phyloP scores from a whole-genome alignment of 1,140 invertebrate genomes.

The Cheumatopsyche charites region DNA sequence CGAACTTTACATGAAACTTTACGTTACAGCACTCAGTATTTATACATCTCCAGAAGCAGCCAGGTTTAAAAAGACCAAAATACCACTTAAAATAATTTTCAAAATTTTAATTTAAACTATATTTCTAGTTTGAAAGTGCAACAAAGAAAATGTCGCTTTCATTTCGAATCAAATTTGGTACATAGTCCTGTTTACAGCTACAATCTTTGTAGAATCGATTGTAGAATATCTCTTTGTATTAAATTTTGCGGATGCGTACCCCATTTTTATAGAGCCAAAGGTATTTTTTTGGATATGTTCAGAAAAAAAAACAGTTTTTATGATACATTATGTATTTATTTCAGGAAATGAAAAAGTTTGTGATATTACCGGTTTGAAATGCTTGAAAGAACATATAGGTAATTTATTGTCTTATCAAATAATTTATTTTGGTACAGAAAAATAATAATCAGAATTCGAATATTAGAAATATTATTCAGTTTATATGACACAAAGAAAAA shows the following conservation, averaged over 20 bases:
- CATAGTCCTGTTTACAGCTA: slow-evolving; percentile 70
- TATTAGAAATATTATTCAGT: slow-evolving; percentile 54
- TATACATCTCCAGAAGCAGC: slow-evolving; percentile 58
- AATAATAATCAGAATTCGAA: slow-evolving; percentile 17
- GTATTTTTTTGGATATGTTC: slow-evolving; percentile 16
- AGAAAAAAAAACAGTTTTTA: not conserved
- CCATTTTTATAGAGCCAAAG: slow-evolving; percentile 64
- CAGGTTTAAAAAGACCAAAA: too few relatives aligned
- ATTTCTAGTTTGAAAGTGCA: slow-evolving; percentile 52
- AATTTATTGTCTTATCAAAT: slow-evolving; percentile 24
- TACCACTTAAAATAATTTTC: not conserved
- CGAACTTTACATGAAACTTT: slow-evolving; percentile 58
- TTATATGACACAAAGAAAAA: slow-evolving; percentile 55
- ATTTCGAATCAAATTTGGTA: slow-evolving; percentile 65
- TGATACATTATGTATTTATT: slow-evolving; percentile 38
- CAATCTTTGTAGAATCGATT: slow-evolving; percentile 70
- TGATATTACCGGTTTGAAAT: slow-evolving; percentile 65
- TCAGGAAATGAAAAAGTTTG: slow-evolving; percentile 65
- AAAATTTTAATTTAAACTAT: slow-evolving; percentile 8
- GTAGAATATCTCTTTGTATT: slow-evolving; percentile 64
- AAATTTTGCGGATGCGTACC: slow-evolving; percentile 69
- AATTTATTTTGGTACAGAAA: too few relatives aligned
- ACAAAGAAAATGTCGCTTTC: slow-evolving; percentile 69
- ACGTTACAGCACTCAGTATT: slow-evolving; percentile 57
- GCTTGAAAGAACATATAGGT: slow-evolving; percentile 66